Evolutionary conservation across 2,888 invertebrate species (phyloP).

Genomic region (Pemphredon lugubris): DNA sequence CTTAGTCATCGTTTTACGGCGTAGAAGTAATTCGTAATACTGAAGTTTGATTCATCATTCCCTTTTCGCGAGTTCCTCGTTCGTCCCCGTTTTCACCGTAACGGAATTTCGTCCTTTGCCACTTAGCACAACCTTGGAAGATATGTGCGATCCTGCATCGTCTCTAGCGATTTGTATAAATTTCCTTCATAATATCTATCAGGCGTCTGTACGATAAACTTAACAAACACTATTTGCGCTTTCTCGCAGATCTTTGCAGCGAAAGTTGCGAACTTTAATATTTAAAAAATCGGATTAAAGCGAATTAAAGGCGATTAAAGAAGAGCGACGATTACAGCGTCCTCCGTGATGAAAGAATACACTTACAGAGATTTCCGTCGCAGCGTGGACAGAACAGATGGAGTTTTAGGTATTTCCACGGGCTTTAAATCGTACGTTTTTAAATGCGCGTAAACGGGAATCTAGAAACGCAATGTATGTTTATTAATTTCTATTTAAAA

Average conservation of each 20-base stretch:
- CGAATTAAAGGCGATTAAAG: no score
- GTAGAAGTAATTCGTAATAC: no score
- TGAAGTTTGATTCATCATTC: no score
- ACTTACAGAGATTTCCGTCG: conserved; percentile 59
- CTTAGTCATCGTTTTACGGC: not conserved
- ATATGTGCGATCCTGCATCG: conserved; percentile 17
- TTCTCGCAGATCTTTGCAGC: no score
- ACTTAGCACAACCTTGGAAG: conserved; percentile 18
- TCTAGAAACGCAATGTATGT: conserved; percentile 79
- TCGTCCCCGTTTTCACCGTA: not conserved
- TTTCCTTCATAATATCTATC: not conserved
- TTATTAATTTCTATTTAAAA: not conserved
- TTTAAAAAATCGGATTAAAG: no score
- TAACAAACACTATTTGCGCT: no score
- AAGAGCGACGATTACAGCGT: no score
- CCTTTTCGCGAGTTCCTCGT: not conserved
- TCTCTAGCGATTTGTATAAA: conserved; percentile 20
- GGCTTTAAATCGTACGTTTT: conserved; percentile 84
- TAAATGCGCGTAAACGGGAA: conserved; percentile 88
- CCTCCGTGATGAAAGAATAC: no score
- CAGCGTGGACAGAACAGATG: conserved; percentile 71
- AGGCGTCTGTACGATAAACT: no score
- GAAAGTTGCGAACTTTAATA: no score
- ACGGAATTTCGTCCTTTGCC: conserved; percentile 13
- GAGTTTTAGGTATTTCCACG: conserved; percentile 83